Base-by-base conservation (phyloP, 2,113 vertebrate species). In the Nerophis lumbriciformis region DNA sequence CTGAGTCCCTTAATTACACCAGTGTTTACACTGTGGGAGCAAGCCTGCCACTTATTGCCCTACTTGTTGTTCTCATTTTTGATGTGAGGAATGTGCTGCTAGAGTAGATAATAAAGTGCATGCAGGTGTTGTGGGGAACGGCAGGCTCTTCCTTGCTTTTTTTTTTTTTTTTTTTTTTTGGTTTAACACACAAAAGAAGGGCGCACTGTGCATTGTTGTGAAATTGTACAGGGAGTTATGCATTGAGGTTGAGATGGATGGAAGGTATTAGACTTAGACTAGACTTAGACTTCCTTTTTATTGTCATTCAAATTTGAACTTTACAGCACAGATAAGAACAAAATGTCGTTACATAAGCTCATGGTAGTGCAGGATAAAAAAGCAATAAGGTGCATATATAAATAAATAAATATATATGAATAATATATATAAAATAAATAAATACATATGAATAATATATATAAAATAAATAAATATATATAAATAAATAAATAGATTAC, bases 61-160 rank as follows among this genome's bases (percentile, higher is more conserved):
- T 74, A 84, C 84, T 87, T 87, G 71, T 83, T 85, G 78, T 83
- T 81, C 68, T 63, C 62, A 37, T 48, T 61, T 54, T 59, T 53
- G 5, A n/a, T 8, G 28, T 61, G 60, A 78, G 53, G 53, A 19
- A 59, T 52, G 8, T 14, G 47, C 8, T 8, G 45, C 19, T 50
- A 53, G 48, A 55, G 47, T 13, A 61, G 52, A 11, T 50, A 61
- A 59, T 38, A 36, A 2, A 37, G 39, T 13, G 42, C 13, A 60
- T 59, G 74, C 77, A 78, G 81, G 69, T 79, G 65, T 59, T 55
- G 59, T 65, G 53, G 59, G 37, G 55, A 0, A 7, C 47, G 0
- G 19, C 51, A 9, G 10, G 1, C 57, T 72, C 59, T n/a, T 53
- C 16, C 42, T 62, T 5, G 36, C 13, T 63, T 13, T 56, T 67